phyloP scores from a whole-genome alignment of 2,888 invertebrate species.

The Germaria angustata region DNA sequence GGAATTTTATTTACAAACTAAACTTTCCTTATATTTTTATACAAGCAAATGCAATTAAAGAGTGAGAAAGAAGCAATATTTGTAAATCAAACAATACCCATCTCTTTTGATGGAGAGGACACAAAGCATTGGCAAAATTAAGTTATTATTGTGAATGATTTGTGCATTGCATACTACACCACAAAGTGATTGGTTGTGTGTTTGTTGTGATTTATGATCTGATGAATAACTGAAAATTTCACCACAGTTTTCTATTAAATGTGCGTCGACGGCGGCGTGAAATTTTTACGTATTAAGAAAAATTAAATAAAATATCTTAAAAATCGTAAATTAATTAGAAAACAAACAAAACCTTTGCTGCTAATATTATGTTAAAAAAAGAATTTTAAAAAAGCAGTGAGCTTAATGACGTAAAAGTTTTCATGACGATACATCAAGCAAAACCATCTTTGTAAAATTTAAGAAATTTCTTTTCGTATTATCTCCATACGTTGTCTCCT shows the following conservation, averaged over 20 bases:
- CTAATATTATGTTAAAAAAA: not conserved
- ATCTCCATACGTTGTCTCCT: slow-evolving; percentile 24
- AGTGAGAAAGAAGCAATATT: slow-evolving; percentile 9
- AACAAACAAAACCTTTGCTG: not conserved
- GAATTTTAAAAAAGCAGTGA: not conserved
- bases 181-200: slow-evolving; percentile 10
- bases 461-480: slow-evolving; percentile 33
- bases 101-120: slow-evolving; percentile 12
- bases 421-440: not conserved
- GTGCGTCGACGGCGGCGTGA: slow-evolving; percentile 60
- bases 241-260: slow-evolving; percentile 65
- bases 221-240: slow-evolving; percentile 51
- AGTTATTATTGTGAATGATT: slow-evolving; percentile 60
- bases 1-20: slow-evolving; percentile 16
- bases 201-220: slow-evolving; percentile 48
- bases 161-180: slow-evolving; percentile 42
- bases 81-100: not conserved
- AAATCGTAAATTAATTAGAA: not conserved
- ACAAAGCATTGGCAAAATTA: slow-evolving; percentile 7
- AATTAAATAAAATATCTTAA: not conserved
- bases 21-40: slow-evolving; percentile 10
- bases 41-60: slow-evolving; percentile 7
- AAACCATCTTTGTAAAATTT: slow-evolving; percentile 8
- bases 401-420: not conserved
- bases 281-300: slow-evolving; percentile 25